Evolutionary conservation across 2,113 vertebrate species (phyloP).

Genomic region (Rhinopomastus cyanomelas): DNA sequence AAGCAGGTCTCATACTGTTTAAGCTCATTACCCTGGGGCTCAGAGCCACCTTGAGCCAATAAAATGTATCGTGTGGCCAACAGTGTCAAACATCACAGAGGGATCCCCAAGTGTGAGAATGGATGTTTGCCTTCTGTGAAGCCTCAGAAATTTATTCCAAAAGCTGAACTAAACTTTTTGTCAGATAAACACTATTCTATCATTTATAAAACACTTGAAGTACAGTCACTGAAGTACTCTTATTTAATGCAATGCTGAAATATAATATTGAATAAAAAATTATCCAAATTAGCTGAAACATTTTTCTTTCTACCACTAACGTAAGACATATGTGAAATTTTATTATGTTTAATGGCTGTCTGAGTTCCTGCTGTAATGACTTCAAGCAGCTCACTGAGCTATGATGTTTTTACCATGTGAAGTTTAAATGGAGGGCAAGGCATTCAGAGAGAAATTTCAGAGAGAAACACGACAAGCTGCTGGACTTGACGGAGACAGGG

Average conservation of each 20-base stretch:
- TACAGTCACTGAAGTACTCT: background rate
- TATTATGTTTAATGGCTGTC: slow-evolving; percentile 54
- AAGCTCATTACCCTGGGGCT: slow-evolving; percentile 12
- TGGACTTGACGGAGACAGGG: background rate
- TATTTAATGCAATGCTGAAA: slow-evolving; percentile 26
- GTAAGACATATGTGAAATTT: slow-evolving; percentile 52
- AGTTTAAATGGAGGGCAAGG: slow-evolving; percentile 56
- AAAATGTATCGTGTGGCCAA: background rate
- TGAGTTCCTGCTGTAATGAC: slow-evolving; percentile 33
- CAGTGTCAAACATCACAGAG: background rate
- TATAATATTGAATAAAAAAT: slow-evolving; percentile 53
- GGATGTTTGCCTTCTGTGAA: background rate
- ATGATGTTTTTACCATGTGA: slow-evolving; percentile 44
- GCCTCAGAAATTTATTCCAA: background rate
- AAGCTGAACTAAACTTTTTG: background rate
- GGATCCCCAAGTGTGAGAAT: background rate
- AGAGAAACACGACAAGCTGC: slow-evolving; percentile 3
- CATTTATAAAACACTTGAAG: slow-evolving; percentile 12
- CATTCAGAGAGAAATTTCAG: slow-evolving; percentile 42
- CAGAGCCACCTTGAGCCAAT: background rate
- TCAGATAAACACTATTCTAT: background rate
- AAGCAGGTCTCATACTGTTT: slow-evolving; percentile 16
- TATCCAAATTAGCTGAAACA: slow-evolving; percentile 50
- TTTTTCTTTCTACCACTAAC: slow-evolving; percentile 59
- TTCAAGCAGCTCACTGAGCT: slow-evolving; percentile 54